phyloP scores from a whole-genome alignment of 1,140 invertebrate genomes.

The Lepidurus couesii region DNA sequence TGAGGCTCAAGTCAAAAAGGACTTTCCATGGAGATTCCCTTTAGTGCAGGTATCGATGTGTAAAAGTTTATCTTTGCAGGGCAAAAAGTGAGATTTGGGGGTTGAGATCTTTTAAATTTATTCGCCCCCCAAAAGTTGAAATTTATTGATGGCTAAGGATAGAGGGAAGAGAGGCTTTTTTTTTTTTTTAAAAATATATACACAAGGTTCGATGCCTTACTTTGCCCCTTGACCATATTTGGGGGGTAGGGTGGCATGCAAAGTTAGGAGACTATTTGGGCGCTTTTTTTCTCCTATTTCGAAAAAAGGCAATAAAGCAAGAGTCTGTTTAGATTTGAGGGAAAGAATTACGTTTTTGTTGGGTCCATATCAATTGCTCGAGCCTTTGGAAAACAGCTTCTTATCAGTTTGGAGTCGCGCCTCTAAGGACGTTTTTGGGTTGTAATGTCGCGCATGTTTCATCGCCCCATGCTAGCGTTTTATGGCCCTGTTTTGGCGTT shows the following conservation, averaged over 20 bases:
- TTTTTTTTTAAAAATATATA: no score
- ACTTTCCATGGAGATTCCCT: no score
- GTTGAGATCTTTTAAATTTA: no score
- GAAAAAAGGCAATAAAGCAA: background rate
- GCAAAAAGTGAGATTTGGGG: no score
- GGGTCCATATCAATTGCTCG: background rate
- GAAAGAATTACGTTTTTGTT: background rate
- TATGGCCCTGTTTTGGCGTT: constrained; percentile 12
- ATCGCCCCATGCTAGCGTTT: constrained; percentile 12
- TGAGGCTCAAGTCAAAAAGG: no score
- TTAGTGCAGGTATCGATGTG: no score
- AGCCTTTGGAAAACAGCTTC: background rate
- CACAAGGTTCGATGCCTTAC: no score
- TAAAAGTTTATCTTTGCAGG: no score
- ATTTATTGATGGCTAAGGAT: no score
- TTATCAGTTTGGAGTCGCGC: constrained; percentile 4
- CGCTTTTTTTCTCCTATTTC: background rate
- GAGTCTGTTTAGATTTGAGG: constrained; percentile 11
- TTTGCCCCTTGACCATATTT: background rate
- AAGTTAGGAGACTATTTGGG: background rate
- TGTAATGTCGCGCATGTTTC: constrained; percentile 21
- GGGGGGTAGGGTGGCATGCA: background rate
- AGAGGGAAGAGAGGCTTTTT: no score
- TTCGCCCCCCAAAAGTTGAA: no score
- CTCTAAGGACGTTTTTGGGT: constrained; percentile 9